Conservation (phyloP, 1,140 invertebrate genomes). For the Camponotus vicinus region DNA sequence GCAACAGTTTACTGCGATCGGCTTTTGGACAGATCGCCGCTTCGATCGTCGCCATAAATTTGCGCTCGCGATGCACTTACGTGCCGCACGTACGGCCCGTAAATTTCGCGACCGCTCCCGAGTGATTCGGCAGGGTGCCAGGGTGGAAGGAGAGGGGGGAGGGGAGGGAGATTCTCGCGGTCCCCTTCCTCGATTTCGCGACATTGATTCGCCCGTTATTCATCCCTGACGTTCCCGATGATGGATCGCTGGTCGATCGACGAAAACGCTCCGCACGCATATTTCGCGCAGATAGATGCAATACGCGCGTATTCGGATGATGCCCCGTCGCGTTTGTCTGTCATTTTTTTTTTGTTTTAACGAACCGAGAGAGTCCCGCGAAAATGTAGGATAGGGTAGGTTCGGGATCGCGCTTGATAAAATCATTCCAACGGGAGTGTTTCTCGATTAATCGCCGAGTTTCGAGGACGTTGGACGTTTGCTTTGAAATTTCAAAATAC, state of each 20-base stretch:
- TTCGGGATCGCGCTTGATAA: background rate
- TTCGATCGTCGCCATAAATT: conserved; percentile 35
- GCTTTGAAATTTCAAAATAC: background rate
- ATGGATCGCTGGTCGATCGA: conserved; percentile 71
- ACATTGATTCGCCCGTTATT: conserved; percentile 77
- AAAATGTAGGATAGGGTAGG: background rate
- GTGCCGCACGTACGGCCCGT: conserved; percentile 25
- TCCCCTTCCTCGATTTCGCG: conserved; percentile 21
- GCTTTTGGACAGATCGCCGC: conserved; percentile 23
- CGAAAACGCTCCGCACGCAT: conserved; percentile 56
- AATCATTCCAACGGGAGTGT: background rate
- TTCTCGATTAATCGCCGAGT: background rate
- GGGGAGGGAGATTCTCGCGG: background rate
- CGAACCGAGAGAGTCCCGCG: conserved; percentile 61
- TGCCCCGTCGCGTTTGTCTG: background rate
- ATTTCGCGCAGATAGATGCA: conserved; percentile 3
- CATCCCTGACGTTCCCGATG: conserved; percentile 71
- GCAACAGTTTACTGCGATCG: conserved; percentile 14
- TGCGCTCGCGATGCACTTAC: conserved; percentile 20
- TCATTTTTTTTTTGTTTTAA: conserved; percentile 23
- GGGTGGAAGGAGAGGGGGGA: too few species aligned
- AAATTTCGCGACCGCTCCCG: conserved; percentile 43
- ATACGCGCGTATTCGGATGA: background rate
- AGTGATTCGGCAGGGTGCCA: background rate
- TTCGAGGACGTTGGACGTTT: background rate